phyloP scores from a whole-genome alignment of 2,797 vertebrate genomes.

The Coccyzus lansbergi region DNA sequence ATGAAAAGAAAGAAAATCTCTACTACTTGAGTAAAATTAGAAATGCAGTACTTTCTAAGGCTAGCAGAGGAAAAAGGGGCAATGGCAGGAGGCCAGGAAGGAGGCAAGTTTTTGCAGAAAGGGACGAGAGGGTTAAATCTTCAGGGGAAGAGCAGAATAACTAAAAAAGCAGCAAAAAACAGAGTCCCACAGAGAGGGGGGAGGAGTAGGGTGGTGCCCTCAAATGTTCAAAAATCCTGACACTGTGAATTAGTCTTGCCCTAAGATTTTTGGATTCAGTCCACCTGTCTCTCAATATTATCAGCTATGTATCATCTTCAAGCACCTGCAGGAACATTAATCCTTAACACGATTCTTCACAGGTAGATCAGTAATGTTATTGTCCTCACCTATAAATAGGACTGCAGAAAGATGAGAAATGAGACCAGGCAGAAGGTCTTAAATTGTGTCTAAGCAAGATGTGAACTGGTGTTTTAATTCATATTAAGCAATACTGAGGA shows the following conservation, averaged over 20 bases:
- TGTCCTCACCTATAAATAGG: background rate
- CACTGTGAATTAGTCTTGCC: background rate
- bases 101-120: background rate
- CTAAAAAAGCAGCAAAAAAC: background rate
- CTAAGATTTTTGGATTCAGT: background rate
- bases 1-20: background rate
- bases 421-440: background rate
- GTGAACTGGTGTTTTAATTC: background rate
- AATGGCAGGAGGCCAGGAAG: background rate
- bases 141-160: background rate
- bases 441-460: background rate
- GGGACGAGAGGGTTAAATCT: background rate
- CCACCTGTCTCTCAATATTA: background rate
- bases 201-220: background rate
- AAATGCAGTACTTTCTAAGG: background rate
- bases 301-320: background rate
- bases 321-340: background rate
- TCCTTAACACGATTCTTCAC: background rate
- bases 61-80: background rate
- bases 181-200: background rate
- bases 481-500: fast-evolving
- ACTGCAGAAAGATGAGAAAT: background rate
- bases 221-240: background rate
- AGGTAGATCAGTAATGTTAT: background rate
- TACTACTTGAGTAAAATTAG: background rate